Base-by-base conservation (phyloP, 1,140 invertebrate species). In the Drosophila orosa region DNA sequence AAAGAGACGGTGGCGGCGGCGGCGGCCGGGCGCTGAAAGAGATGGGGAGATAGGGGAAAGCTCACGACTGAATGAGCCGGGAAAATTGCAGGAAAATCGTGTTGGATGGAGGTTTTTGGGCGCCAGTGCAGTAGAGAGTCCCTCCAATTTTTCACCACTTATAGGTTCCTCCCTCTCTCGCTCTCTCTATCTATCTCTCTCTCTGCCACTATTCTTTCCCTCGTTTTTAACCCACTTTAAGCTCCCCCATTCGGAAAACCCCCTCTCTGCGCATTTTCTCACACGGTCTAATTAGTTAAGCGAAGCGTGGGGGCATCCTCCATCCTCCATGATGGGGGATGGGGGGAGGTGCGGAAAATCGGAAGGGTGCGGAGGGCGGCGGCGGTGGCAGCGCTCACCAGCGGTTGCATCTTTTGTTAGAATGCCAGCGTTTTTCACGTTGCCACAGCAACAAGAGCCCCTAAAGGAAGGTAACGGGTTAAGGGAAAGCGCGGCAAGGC, bases 281-380 rank as follows among this genome's bases (percentile, higher is more conserved):
- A 86, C 71, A 87, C 83, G 63, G 75, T 83, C 84, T 87, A 87
- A 87, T 87, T 87, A 87, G 83, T 82, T 83, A 83, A 87, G 75
- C 79, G 83, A 86, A 74, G 83, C 83, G 60, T 80, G 66, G 62
- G 62, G 66, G 59, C 65, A 71, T 69, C 65, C 62, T 61, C 63
- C 63, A 78, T n/a, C n/a, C n/a, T n/a, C n/a, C n/a, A n/a, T n/a
- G n/a, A n/a, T 44, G 71, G 72, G 48, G 19, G 12, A 19, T 25
- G 9, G 19, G 45, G 52, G 55, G 40, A 24, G 22, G 13, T 12
- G 15, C 8, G 44, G 45, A 15, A 37, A 40, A 31, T 54, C 42
- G 56, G 33, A 25, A 39, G 40, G 42, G 57, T 52, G 25, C 24
- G n/a, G 9, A 5, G 25, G 37, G 15, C n/a, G 47, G 15, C n/a